These are phyloP conservation scores for Leucoptera coffeella DNA, from an alignment of 2,888 invertebrate genomes.

Conservation along the genomic window DNA sequence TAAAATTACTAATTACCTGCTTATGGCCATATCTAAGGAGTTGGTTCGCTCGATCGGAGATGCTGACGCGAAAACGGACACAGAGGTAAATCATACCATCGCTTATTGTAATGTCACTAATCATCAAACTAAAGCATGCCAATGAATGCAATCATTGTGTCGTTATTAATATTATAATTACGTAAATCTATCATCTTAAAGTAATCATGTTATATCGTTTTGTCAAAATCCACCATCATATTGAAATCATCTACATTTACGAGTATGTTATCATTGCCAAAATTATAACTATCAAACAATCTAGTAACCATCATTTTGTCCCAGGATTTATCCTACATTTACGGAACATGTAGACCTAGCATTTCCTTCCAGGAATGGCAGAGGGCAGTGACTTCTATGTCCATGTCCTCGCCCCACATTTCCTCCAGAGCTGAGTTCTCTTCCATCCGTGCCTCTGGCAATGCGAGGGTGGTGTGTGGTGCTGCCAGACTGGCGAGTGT, in stretches of 20 bases:
- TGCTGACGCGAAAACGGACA: conserved; percentile 46
- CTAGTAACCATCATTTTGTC: no score
- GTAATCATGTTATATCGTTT: no score
- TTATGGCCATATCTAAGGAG: conserved; percentile 48
- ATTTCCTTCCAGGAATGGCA: conserved; percentile 26
- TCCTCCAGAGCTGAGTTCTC: conserved; percentile 8
- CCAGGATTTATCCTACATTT: no score
- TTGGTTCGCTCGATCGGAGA: conserved; percentile 45
- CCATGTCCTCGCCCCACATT: conserved; percentile 11
- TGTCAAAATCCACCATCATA: no score
- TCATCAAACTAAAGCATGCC: no score
- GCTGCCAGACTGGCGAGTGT: conserved; percentile 40
- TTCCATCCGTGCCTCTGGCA: conserved; percentile 14
- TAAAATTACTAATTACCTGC: conserved; percentile 44
- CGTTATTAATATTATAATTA: no score
- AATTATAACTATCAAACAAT: no score
- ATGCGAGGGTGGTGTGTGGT: conserved; percentile 35
- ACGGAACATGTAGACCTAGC: no score
- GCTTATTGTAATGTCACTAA: background rate
- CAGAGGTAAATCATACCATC: conserved; percentile 35
- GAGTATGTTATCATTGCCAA: no score
- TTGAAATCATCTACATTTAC: no score
- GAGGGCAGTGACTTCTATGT: conserved; percentile 25
- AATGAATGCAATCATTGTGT: background rate
- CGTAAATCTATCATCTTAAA: no score